phyloP scores from a whole-genome alignment of 2,113 vertebrate genomes.

The Cyanoliseus patagonus region DNA sequence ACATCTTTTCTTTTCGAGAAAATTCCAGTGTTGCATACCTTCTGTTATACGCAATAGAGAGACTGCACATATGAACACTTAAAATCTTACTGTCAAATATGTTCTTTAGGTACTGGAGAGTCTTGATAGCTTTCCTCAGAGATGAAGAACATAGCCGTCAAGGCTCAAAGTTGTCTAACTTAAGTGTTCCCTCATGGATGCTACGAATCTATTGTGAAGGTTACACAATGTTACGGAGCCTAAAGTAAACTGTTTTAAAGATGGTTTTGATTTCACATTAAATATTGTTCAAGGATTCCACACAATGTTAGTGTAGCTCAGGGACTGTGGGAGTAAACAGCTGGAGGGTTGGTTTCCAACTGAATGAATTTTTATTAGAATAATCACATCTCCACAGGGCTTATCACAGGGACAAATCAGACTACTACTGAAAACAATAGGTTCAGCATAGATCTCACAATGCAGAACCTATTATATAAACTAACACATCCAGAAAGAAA shows the following conservation, averaged over 20 bases:
- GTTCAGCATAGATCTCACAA: constrained; percentile 51
- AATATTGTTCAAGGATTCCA: constrained; percentile 70
- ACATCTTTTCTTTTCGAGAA: not conserved
- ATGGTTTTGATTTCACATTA: constrained; percentile 56
- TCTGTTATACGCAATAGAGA: not conserved
- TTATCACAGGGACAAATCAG: constrained; percentile 80
- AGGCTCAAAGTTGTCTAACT: constrained; percentile 2
- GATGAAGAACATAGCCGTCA: not conserved
- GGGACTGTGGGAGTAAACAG: constrained; percentile 83
- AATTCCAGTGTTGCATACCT: not conserved
- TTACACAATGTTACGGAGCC: not conserved
- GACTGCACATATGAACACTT: not conserved
- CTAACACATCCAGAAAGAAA: not conserved
- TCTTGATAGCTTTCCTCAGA: constrained; percentile 20
- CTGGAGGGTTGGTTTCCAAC: constrained; percentile 81
- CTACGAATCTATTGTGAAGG: constrained; percentile 27
- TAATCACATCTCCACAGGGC: constrained; percentile 82
- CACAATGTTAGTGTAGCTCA: constrained; percentile 68
- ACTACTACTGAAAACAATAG: constrained; percentile 79
- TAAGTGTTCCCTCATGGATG: constrained; percentile 3
- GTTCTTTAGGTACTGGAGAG: not conserved
- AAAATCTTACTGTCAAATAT: not conserved
- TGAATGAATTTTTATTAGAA: constrained; percentile 84
- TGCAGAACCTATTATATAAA: constrained; percentile 47
- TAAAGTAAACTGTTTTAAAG: constrained; percentile 58